Evolutionary conservation across 2,888 invertebrate species (phyloP).

Genomic region (Branchipolynoe longqiensis): DNA sequence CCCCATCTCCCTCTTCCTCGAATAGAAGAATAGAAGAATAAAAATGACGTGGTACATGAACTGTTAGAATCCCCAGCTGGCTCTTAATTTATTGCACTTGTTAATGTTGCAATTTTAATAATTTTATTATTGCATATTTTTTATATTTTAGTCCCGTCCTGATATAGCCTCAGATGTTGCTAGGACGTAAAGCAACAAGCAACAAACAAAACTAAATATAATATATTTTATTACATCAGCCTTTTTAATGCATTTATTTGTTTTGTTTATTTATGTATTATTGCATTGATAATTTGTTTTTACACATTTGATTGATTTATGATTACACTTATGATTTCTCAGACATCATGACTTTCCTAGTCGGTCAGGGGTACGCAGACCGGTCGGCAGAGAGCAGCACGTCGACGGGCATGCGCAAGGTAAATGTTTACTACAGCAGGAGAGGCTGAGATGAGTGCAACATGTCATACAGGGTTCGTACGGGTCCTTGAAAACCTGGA

Average conservation of each 20-base stretch:
- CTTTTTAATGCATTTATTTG: not conserved
- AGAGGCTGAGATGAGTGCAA: no score
- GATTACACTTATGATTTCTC: not conserved
- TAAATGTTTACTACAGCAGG: not conserved
- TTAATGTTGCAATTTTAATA: no score
- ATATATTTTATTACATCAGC: not conserved
- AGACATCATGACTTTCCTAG: slow-evolving; percentile 41
- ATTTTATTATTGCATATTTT: no score
- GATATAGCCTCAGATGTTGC: no score
- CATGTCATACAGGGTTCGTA: not conserved
- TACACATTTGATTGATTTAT: not conserved
- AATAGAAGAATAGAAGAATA: not conserved
- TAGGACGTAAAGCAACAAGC: not conserved
- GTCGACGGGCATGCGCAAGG: slow-evolving; percentile 50
- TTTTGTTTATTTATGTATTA: not conserved
- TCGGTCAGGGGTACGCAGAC: slow-evolving; percentile 17
- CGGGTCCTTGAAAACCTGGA: no score
- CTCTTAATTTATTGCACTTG: no score
- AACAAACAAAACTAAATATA: not conserved
- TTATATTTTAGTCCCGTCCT: no score
- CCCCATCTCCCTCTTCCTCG: no score
- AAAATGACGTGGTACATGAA: not conserved
- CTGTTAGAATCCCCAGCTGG: not conserved
- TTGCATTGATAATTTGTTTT: not conserved
- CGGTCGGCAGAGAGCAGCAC: not conserved